Conservation (phyloP, 2,113 vertebrate species). For the Eulemur macaco region DNA sequence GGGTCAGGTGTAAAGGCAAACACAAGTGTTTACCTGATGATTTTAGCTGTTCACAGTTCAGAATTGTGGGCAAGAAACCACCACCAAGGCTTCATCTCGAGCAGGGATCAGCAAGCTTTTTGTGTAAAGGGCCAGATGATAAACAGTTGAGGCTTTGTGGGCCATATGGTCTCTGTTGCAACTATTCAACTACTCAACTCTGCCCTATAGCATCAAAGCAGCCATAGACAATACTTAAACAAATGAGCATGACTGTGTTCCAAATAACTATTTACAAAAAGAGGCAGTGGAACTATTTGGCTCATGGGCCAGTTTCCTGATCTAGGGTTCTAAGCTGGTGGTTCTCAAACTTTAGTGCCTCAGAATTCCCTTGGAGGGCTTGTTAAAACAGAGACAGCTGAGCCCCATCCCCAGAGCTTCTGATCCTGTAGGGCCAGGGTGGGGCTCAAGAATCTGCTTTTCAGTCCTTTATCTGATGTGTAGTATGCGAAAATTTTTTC, state of each 20-base stretch:
- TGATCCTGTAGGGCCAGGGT: not conserved
- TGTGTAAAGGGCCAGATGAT: constrained; percentile 9
- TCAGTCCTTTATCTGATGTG: too few species aligned
- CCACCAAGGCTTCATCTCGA: constrained; percentile 2
- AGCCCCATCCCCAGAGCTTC: not conserved
- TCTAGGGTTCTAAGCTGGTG: not conserved
- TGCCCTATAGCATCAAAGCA: constrained; percentile 8
- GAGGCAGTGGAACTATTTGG: not conserved
- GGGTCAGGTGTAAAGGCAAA: constrained; percentile 7
- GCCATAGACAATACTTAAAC: not conserved
- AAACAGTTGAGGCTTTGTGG: constrained; percentile 25
- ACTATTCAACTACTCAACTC: constrained; percentile 35
- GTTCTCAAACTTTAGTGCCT: constrained; percentile 20
- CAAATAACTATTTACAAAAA: constrained; percentile 31
- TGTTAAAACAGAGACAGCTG: not conserved
- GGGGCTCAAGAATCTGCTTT: not conserved
- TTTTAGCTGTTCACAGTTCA: constrained; percentile 27
- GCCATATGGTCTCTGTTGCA: not conserved
- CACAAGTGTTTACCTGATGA: constrained; percentile 11
- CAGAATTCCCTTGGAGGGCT: not conserved
- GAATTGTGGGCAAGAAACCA: constrained; percentile 23
- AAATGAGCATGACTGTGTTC: not conserved
- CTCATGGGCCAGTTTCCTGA: not conserved
- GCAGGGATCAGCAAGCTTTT: not conserved
- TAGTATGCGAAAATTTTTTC: too few species aligned